phyloP scores from a whole-genome alignment of 2,113 vertebrate genomes.

The Egretta garzetta region DNA sequence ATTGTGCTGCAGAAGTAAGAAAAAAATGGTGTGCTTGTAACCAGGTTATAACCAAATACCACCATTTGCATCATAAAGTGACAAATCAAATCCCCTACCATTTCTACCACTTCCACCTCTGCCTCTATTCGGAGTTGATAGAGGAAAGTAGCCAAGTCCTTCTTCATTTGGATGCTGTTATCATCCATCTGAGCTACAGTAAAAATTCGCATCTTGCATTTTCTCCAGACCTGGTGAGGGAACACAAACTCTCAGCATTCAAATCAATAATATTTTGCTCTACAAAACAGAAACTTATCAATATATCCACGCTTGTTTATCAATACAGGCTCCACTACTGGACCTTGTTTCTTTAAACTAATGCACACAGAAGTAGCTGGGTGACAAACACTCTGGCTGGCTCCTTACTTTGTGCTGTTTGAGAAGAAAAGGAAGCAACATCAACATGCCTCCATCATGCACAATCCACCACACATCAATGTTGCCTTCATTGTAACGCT shows the following conservation, averaged over 20 bases:
- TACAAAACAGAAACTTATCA: neutral
- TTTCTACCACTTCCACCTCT: conserved; percentile 98
- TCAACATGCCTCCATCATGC: conserved; percentile 97
- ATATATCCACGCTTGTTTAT: neutral
- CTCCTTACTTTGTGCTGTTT: conserved; percentile 93
- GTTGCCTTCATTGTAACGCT: conserved; percentile 94
- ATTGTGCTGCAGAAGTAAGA: conserved; percentile 81
- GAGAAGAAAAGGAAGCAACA: conserved; percentile 96
- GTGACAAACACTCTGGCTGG: neutral
- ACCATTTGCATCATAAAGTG: neutral
- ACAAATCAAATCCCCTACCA: conserved; percentile 78
- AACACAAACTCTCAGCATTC: neutral
- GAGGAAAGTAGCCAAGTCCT: conserved; percentile 92
- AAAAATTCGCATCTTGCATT: conserved; percentile 97
- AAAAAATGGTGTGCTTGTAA: neutral
- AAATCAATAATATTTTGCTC: neutral
- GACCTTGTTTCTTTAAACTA: neutral
- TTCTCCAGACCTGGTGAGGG: conserved; percentile 89
- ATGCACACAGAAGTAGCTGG: neutral
- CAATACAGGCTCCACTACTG: neutral
- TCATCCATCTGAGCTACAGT: conserved; percentile 99
- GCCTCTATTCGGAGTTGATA: conserved; percentile 97
- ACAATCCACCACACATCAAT: conserved; percentile 99
- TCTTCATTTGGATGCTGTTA: conserved; percentile 99
- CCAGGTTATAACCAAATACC: neutral